These are phyloP conservation scores for Liopterus haemorrhoidalis DNA, from an alignment of 2,888 invertebrate genomes.

Conservation along the genomic window DNA sequence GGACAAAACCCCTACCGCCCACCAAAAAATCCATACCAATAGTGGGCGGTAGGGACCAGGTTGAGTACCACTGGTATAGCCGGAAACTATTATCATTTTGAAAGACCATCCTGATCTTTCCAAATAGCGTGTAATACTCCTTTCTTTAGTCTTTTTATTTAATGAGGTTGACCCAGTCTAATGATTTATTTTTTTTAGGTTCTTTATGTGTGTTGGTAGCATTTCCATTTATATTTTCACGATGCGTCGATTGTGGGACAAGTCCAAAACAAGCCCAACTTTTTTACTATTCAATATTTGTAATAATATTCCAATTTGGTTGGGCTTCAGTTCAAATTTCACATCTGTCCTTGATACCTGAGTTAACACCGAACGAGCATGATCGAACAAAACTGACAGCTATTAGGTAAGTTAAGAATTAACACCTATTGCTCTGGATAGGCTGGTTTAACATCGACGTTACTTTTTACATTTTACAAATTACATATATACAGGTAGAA, in stretches of 20 bases:
- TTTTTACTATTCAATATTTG: constrained; percentile 69
- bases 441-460: too few relatives aligned
- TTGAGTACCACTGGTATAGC: too few relatives aligned
- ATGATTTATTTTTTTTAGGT: constrained; percentile 56
- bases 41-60: too few relatives aligned
- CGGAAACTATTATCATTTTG: too few relatives aligned
- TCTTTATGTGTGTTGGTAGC: constrained; percentile 67
- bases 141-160: too few relatives aligned
- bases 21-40: too few relatives aligned
- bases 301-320: constrained; percentile 83
- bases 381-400: constrained; percentile 73
- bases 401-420: constrained; percentile 57
- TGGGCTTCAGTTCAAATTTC: constrained; percentile 91
- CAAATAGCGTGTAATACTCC: too few relatives aligned
- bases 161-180: not conserved
- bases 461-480: constrained; percentile 16
- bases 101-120: too few relatives aligned
- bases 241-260: constrained; percentile 61
- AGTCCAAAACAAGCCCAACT: constrained; percentile 64
- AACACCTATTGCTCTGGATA: too few relatives aligned
- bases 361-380: constrained; percentile 66
- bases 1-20: too few relatives aligned
- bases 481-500: too few relatives aligned
- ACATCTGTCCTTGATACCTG: constrained; percentile 82
- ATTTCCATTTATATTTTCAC: constrained; percentile 84